Evolutionary conservation across 1,140 invertebrate species (phyloP), one percentile per base, ranked within the genome.

Genomic region (Hylaeus anthracinus): DNA sequence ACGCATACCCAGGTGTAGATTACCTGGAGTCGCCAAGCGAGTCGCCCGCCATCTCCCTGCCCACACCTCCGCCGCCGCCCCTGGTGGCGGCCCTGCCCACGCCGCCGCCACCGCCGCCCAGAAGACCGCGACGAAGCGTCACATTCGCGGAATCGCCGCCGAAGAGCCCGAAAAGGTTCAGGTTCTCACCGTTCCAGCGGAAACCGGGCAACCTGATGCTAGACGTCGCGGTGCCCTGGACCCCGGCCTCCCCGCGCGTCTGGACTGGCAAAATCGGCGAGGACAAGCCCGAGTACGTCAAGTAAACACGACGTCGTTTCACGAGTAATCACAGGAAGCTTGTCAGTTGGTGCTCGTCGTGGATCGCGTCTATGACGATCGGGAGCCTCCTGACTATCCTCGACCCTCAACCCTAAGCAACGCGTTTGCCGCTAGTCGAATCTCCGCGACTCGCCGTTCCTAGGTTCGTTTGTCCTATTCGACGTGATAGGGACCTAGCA

Each of bases 1-100:
- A 96, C 96, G 41, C 97, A 97, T 91, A 96, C 96, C 72, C 96
- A 96, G 92, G 96, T 97, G 89, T 97, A 93, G 91, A 82, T 58
- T 83, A 88, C 84, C 76, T 78, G 78, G 84, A 90, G 71, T 84
- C 86, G 69, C 78, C 86, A 61, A 71, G 84, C 75, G 81, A 89
- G 70, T 89, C 87, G 72, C 87, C 87, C 72, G 89, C 84, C 53
- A 90, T 88, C 79, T 90, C 91, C 61, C 77, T 90, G 75, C 90
- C 91, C 71, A 90, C 90, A 15, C 91, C 91, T 15, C 91, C 90
- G 55, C 92, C 92, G 69, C 91, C 92, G n/a, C 90, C 90, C 10
- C 71, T 88, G 76, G 71, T 79, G 73, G 81, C 81, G 56, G 82
- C 79, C 14, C 76, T 86, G 60, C 85, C 85, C 15, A 79, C 87